These are phyloP conservation scores for Linurgus olivaceus DNA, from an alignment of 2,797 vertebrate genomes.

Conservation along the genomic window DNA sequence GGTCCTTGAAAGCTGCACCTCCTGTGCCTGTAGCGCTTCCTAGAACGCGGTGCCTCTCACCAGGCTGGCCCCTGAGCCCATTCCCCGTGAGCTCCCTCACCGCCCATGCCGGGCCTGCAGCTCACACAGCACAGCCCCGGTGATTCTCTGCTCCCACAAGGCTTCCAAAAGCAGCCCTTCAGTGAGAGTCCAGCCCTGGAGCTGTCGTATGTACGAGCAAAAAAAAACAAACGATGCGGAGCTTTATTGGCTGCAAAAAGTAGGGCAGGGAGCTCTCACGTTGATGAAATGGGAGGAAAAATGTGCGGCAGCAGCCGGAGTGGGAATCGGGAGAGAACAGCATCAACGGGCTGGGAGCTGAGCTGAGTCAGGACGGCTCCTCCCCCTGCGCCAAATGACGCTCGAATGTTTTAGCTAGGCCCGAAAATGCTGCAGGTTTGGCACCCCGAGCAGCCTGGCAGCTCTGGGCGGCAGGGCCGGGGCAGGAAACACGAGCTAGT, in stretches of 20 bases:
- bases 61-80: neutral
- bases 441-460: neutral
- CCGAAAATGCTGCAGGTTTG: neutral
- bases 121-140: neutral
- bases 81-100: neutral
- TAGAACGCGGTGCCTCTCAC: rapidly evolving
- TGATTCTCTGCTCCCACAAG: neutral
- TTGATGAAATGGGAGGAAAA: neutral
- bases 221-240: neutral
- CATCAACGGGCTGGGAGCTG: neutral
- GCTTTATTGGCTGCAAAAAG: neutral
- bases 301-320: neutral
- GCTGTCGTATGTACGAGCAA: neutral
- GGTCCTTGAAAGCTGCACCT: neutral
- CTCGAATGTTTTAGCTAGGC: neutral
- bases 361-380: constrained; percentile 10
- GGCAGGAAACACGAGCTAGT: constrained; percentile 5
- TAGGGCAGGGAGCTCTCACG: constrained; percentile 26
- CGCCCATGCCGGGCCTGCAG: rapidly evolving
- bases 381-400: constrained; percentile 42
- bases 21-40: neutral
- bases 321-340: neutral
- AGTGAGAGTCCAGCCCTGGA: neutral
- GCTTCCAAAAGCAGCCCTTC: neutral
- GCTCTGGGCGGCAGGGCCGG: neutral